phyloP scores from a whole-genome alignment of 2,113 vertebrate species.

The Mustelus asterias region DNA sequence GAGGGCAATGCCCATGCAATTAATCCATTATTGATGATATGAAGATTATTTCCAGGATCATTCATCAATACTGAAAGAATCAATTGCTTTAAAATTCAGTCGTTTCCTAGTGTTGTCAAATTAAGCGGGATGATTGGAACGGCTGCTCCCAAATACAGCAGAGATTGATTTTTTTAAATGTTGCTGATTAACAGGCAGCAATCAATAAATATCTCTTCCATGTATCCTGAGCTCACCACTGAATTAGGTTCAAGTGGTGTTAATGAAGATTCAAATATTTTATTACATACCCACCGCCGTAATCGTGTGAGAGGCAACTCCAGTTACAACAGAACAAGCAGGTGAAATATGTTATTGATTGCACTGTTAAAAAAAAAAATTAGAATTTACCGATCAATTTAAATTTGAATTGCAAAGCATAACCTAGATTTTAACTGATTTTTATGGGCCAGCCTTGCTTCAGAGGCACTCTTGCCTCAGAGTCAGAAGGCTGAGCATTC shows the following conservation, averaged over 20 bases:
- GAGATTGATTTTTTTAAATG: not conserved
- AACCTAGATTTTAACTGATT: conserved; percentile 11
- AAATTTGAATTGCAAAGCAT: not conserved
- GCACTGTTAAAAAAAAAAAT: not conserved
- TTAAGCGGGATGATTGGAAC: not conserved
- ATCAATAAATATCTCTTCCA: conserved; percentile 19
- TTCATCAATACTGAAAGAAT: conserved; percentile 31
- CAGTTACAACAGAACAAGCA: not conserved
- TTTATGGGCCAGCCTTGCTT: not conserved
- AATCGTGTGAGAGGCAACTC: not conserved
- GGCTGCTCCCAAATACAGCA: not conserved
- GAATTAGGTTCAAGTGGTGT: conserved; percentile 24
- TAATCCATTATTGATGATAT: not conserved
- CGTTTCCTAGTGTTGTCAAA: conserved; percentile 23
- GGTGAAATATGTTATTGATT: not conserved
- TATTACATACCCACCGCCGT: not conserved
- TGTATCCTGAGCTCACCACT: not conserved
- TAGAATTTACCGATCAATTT: not conserved
- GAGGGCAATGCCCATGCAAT: not conserved
- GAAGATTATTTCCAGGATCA: not conserved
- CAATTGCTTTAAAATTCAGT: conserved; percentile 7
- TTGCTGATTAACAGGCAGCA: conserved; percentile 16
- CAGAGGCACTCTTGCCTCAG: not conserved
- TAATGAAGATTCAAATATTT: conserved; percentile 22
- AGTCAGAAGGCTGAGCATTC: not conserved